Conservation (phyloP, 2,888 invertebrate species). For the Argynnis bischoffii region DNA sequence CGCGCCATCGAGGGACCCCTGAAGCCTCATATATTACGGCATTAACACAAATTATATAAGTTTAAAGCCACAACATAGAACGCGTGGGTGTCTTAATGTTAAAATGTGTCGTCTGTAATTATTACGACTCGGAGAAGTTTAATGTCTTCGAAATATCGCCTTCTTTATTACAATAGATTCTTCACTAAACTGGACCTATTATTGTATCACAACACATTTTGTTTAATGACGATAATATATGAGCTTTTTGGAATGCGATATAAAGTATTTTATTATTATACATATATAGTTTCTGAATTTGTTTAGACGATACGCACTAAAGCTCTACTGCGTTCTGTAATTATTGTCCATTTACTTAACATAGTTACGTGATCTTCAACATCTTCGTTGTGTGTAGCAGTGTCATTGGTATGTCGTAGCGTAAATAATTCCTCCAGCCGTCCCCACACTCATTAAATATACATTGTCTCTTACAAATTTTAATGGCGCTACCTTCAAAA, state of each 20-base stretch:
- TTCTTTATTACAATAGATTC: slow-evolving; percentile 77
- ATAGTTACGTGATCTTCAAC: slow-evolving; percentile 74
- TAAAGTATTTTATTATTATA: slow-evolving; percentile 32
- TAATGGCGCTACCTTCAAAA: slow-evolving; percentile 56
- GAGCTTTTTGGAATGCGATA: slow-evolving; percentile 41
- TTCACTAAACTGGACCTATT: slow-evolving; percentile 65
- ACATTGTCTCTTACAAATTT: slow-evolving; percentile 68
- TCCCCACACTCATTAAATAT: slow-evolving; percentile 70
- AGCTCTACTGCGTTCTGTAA: slow-evolving; percentile 66
- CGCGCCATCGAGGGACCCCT: slow-evolving; percentile 63
- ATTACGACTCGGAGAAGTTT: slow-evolving; percentile 78
- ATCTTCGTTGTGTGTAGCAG: slow-evolving; percentile 62
- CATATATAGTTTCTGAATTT: slow-evolving; percentile 51
- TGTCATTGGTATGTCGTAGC: slow-evolving; percentile 57
- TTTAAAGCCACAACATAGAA: slow-evolving; percentile 78
- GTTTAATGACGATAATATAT: slow-evolving; percentile 59
- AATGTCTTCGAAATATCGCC: slow-evolving; percentile 78
- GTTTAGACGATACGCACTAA: slow-evolving; percentile 73
- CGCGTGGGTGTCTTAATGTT: slow-evolving; percentile 79
- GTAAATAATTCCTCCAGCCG: slow-evolving; percentile 75
- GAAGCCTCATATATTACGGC: slow-evolving; percentile 80
- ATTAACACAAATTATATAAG: slow-evolving; percentile 82
- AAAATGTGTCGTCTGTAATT: slow-evolving; percentile 81
- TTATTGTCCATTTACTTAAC: slow-evolving; percentile 78
- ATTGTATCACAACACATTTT: slow-evolving; percentile 69